These are phyloP conservation scores for Amia ocellicauda DNA, from an alignment of 2,113 vertebrate genomes.

Conservation along the genomic window DNA sequence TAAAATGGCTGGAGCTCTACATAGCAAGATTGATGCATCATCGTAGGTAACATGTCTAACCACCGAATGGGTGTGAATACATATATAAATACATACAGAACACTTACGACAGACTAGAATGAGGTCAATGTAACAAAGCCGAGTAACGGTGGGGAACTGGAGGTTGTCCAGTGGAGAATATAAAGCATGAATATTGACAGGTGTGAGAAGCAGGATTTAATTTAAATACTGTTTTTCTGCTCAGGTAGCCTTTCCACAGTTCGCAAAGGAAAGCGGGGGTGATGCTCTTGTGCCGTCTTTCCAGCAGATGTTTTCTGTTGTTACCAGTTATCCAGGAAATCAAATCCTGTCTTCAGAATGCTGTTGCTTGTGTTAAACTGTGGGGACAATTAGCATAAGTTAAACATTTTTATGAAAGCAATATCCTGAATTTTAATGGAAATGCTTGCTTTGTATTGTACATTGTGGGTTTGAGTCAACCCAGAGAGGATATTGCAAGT, in stretches of 20 bases:
- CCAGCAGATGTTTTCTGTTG: conserved; percentile 16
- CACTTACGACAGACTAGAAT: conserved; percentile 25
- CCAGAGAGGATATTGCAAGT: too few relatives aligned
- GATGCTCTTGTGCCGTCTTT: conserved; percentile 29
- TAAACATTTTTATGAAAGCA: background rate
- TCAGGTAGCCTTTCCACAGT: conserved; percentile 19
- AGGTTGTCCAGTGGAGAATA: background rate
- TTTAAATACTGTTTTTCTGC: conserved; percentile 19
- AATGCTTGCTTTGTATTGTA: too few relatives aligned
- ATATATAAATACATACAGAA: conserved; percentile 27
- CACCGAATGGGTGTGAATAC: conserved; percentile 15
- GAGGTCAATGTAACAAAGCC: conserved; percentile 28
- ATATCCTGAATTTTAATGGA: too few relatives aligned
- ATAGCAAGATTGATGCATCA: conserved; percentile 43
- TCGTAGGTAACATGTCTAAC: conserved; percentile 28
- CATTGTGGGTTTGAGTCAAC: too few relatives aligned
- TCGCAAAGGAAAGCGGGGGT: conserved; percentile 34
- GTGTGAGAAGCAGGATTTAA: conserved; percentile 20
- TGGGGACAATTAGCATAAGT: background rate
- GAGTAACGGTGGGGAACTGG: conserved; percentile 22
- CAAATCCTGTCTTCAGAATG: conserved; percentile 95
- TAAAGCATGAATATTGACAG: conserved; percentile 7
- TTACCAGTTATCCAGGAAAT: conserved; percentile 99
- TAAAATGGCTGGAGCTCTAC: conserved; percentile 37
- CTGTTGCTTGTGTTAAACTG: conserved; percentile 83